Evolutionary conservation across 1,140 invertebrate species (phyloP), one percentile per base, ranked within the genome.

Genomic region (Potamilus streckersoni): DNA sequence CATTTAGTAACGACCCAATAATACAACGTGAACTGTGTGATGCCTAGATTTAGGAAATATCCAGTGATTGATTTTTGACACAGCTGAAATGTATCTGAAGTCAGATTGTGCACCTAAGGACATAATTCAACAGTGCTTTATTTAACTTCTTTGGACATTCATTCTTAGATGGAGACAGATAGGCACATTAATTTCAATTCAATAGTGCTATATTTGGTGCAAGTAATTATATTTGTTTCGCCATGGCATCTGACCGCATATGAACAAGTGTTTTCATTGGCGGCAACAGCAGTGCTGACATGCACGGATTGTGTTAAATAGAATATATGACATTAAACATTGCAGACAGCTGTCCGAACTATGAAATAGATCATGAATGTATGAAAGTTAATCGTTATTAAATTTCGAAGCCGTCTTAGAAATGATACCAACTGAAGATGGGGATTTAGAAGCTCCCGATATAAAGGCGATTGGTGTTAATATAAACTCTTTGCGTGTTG

Each of bases 11-110:
- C 83, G 85, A 2, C 88, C 90, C 15, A 38, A 38, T 38, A 67
- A 61, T 91, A 0, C 88, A 91, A 81, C 83, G 56, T 62, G 62
- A 71, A 27, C 55, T 82, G 23, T 58, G 74, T 83, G 4, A 63
- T 83, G 17, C 17, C 77, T 1, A 31, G 75, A 6, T 84, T 84
- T 72, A 69, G 83, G 16, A 58, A 63, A 55, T 15, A 73, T 16
- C 64, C 65, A 49, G 71, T 84, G 0, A 16, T 49, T 83, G 15
- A 62, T 63, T 11, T 65, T 71, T 67, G 69, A 80, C 60, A 80
- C 78, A 56, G 2, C 58, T 16, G 71, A 80, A 62, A 80, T 80
- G 75, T 80, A 73, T 78, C 17, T 77, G 38, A 59, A 57, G 58
- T 55, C 70, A 4, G 57, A 60, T 27, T 19, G 75, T 13, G 49